Evolutionary conservation across 1,140 invertebrate species (phyloP).

Genomic region (Hylyphantes graminicola): DNA sequence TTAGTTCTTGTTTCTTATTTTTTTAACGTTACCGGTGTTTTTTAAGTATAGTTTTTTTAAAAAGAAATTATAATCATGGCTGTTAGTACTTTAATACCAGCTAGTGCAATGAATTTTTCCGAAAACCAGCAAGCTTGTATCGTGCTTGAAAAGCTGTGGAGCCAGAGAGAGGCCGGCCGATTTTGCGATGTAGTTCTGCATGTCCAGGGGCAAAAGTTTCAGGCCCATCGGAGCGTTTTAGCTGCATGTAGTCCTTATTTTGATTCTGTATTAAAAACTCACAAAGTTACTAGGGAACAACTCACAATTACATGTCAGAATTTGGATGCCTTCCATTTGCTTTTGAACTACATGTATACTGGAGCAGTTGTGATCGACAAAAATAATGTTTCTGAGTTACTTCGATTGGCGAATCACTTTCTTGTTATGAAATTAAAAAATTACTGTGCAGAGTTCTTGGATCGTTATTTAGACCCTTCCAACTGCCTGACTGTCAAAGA

Average conservation of each 20-base stretch:
- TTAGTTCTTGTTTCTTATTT: too few relatives aligned
- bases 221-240: slow-evolving; percentile 76
- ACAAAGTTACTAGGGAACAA: slow-evolving; percentile 73
- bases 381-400: slow-evolving; percentile 74
- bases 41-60: background rate
- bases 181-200: slow-evolving; percentile 76
- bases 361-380: slow-evolving; percentile 74
- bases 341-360: slow-evolving; percentile 78
- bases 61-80: slow-evolving; percentile 54
- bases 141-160: slow-evolving; percentile 69
- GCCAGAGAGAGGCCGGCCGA: slow-evolving; percentile 70
- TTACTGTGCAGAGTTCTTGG: slow-evolving; percentile 76
- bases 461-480: slow-evolving; percentile 73
- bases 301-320: slow-evolving; percentile 74
- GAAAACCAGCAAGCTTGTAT: slow-evolving; percentile 67
- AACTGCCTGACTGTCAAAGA: slow-evolving; percentile 75
- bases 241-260: slow-evolving; percentile 78
- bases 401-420: slow-evolving; percentile 76
- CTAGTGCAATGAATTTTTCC: slow-evolving; percentile 68
- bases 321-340: slow-evolving; percentile 73
- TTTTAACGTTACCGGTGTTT: background rate
- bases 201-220: slow-evolving; percentile 73
- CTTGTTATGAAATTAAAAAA: slow-evolving; percentile 74
- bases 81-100: slow-evolving; percentile 61
- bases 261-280: slow-evolving; percentile 73